Percentiles rank a stretch among this genome's conserved stretches.
Evolutionary conservation across 2,888 invertebrate genomes (phyloP).

Genomic region (Euzophera pinguis): DNA sequence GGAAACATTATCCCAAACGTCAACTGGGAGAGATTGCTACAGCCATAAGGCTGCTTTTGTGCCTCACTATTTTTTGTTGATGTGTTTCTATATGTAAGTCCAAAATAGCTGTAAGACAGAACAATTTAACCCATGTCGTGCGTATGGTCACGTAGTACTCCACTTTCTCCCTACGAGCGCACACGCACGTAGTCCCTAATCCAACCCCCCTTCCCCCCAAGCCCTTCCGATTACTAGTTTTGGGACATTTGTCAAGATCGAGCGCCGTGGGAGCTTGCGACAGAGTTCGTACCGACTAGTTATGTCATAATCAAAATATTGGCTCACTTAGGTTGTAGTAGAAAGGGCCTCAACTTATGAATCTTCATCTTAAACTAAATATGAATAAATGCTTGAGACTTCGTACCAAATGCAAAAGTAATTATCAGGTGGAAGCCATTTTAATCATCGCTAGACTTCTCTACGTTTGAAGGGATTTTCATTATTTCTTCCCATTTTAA

Average conservation of each 20-base stretch:
- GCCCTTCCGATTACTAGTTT: not conserved
- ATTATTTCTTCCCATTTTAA: too few species aligned
- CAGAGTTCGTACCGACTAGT: not conserved
- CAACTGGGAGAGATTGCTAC: too few species aligned
- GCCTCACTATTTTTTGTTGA: not conserved
- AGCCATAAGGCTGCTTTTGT: too few species aligned
- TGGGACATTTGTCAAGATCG: slow-evolving; percentile 3
- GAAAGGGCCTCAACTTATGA: too few species aligned
- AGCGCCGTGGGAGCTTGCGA: not conserved
- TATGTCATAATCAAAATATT: not conserved
- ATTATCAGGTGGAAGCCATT: too few species aligned
- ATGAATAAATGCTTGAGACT: too few species aligned
- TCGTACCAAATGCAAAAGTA: too few species aligned
- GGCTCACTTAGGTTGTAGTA: not conserved
- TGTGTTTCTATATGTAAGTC: not conserved
- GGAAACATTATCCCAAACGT: too few species aligned
- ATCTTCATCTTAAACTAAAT: too few species aligned
- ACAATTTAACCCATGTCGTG: slow-evolving; percentile 16
- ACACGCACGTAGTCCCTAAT: slow-evolving; percentile 17
- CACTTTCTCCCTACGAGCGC: slow-evolving; percentile 18
- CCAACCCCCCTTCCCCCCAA: not conserved
- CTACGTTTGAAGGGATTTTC: too few species aligned
- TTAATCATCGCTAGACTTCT: too few species aligned
- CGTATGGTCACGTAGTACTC: slow-evolving; percentile 25
- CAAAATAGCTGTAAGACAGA: not conserved